A percentile compares a stretch with the other conserved stretches of the same genome.
phyloP scores from a whole-genome alignment of 2,888 invertebrate genomes.

The Orthonychiurus folsomi region DNA sequence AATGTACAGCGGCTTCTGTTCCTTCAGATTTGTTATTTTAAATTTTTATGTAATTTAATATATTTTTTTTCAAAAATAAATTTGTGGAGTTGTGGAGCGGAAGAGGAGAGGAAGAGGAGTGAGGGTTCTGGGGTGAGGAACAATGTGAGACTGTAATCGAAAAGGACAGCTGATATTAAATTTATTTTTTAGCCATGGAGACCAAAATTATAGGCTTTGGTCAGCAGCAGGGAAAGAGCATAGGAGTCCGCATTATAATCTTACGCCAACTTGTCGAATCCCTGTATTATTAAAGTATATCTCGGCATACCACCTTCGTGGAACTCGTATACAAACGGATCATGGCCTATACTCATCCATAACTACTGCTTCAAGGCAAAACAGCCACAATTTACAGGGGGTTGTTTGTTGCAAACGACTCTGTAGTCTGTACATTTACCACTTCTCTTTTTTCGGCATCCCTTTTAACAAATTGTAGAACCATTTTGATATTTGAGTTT shows the following conservation, averaged over 20 bases:
- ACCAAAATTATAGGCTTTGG: conserved; percentile 41
- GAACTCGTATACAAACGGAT: not conserved
- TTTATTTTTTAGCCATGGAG: conserved; percentile 39
- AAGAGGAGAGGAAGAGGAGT: conserved; percentile 19
- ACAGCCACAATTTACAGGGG: too few species aligned
- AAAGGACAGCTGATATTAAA: conserved; percentile 41
- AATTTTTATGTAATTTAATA: too few species aligned
- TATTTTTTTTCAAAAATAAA: conserved; percentile 4
- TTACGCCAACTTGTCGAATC: not conserved
- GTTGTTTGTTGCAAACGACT: too few species aligned
- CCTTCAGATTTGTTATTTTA: too few species aligned
- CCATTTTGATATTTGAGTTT: too few species aligned
- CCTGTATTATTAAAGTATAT: not conserved
- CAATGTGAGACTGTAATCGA: conserved; percentile 41
- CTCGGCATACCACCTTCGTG: not conserved
- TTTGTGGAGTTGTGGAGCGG: not conserved
- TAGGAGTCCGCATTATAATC: not conserved
- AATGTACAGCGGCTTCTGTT: too few species aligned
- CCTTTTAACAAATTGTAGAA: too few species aligned
- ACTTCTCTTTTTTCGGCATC: too few species aligned
- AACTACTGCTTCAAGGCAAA: too few species aligned
- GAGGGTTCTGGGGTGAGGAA: conserved; percentile 38
- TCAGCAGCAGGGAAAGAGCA: conserved; percentile 28
- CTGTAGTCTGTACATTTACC: too few species aligned
- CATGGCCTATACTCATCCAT: too few species aligned